Evolutionary conservation across 2,113 vertebrate species (phyloP).

Genomic region (Athene cunicularia): DNA sequence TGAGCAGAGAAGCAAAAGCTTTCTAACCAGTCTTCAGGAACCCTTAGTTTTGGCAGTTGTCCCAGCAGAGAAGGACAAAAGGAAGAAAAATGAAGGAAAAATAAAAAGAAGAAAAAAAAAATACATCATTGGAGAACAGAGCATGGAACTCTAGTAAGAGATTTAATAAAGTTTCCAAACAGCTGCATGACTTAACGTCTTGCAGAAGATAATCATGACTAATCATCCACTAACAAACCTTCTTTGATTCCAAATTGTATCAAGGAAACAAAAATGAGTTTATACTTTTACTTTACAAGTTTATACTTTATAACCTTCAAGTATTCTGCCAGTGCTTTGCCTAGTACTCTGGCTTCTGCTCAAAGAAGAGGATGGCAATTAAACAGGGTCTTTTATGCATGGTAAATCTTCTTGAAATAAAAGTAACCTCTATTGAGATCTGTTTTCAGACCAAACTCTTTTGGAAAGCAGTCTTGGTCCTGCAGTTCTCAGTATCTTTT

Average conservation of each 20-base stretch:
- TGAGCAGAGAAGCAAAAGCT: neutral
- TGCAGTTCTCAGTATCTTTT: neutral
- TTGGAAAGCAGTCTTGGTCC: slow-evolving; percentile 1
- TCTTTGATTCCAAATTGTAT: slow-evolving; percentile 6
- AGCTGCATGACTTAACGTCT: neutral
- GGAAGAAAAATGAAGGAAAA: neutral
- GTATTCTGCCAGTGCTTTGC: neutral
- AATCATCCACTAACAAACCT: neutral
- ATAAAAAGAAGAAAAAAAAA: accelerated
- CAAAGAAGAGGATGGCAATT: slow-evolving; percentile 12
- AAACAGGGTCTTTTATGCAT: neutral
- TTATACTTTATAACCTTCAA: neutral
- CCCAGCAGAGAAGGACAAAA: neutral
- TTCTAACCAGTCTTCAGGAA: neutral
- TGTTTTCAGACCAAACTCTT: slow-evolving; percentile 28
- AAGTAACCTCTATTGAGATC: slow-evolving; percentile 8
- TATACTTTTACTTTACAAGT: neutral
- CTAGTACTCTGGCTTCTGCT: slow-evolving; percentile 6
- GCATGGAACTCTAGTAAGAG: neutral
- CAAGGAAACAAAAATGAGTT: slow-evolving; percentile 27
- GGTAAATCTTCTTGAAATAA: neutral
- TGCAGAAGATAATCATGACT: neutral
- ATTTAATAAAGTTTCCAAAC: neutral
- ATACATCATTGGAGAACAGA: neutral
- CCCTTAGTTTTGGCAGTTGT: neutral